Conservation (phyloP, 2,888 invertebrate genomes). For the Molanna angustata region DNA sequence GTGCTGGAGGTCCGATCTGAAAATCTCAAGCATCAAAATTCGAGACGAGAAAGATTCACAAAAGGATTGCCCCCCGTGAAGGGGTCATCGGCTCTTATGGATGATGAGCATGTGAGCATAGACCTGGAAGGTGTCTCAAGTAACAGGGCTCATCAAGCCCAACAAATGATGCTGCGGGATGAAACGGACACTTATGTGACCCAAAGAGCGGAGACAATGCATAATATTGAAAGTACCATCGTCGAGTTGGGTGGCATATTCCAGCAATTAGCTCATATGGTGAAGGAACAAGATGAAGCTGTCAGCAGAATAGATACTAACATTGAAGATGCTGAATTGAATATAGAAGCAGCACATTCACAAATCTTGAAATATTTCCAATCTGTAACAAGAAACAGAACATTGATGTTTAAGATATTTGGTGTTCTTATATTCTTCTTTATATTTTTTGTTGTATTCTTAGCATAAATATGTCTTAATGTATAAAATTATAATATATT, state of each 20-base stretch:
- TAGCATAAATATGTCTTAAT: too few relatives aligned
- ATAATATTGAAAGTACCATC: slow-evolving; percentile 98
- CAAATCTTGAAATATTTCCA: slow-evolving; percentile 98
- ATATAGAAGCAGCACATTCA: slow-evolving; percentile 96
- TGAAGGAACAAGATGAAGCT: slow-evolving; percentile 98
- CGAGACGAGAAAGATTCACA: slow-evolving; percentile 83
- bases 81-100: slow-evolving; percentile 47
- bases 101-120: slow-evolving; percentile 78
- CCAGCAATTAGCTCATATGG: slow-evolving; percentile 94
- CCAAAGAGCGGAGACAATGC: slow-evolving; percentile 96
- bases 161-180: slow-evolving; percentile 76
- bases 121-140: slow-evolving; percentile 68
- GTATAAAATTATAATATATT: too few relatives aligned
- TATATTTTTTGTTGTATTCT: slow-evolving; percentile 96
- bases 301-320: slow-evolving; percentile 97
- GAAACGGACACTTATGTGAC: slow-evolving; percentile 88
- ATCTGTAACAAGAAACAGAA: slow-evolving; percentile 93
- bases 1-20: slow-evolving; percentile 97
- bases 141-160: slow-evolving; percentile 47
- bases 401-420: slow-evolving; percentile 99
- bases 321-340: slow-evolving; percentile 91
- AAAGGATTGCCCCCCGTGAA: slow-evolving; percentile 49
- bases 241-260: slow-evolving; percentile 99
- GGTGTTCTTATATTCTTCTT: slow-evolving; percentile 98
- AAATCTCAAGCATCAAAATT: slow-evolving; percentile 94